Conservation (phyloP, 2,113 vertebrate species). For the Mirounga angustirostris region DNA sequence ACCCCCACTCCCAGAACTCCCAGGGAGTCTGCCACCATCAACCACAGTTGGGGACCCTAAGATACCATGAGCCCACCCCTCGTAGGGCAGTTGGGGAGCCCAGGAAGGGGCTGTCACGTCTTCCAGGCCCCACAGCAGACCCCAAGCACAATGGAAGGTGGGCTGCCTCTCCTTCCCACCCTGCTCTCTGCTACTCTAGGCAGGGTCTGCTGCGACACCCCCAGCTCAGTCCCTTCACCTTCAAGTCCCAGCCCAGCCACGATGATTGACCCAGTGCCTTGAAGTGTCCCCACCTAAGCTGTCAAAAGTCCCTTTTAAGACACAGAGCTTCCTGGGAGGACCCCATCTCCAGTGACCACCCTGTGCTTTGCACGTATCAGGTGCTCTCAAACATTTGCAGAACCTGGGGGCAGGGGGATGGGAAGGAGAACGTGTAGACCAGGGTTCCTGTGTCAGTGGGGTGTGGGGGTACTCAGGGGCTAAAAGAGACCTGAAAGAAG, state of each 20-base stretch:
- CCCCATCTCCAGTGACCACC: neutral
- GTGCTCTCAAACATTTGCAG: neutral
- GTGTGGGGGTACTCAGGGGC: neutral
- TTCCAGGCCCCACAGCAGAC: neutral
- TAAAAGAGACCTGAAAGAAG: neutral
- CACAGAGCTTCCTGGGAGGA: neutral
- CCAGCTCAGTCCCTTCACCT: neutral
- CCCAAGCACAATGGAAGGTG: neutral
- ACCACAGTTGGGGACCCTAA: neutral
- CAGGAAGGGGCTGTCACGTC: neutral
- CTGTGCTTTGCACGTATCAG: neutral
- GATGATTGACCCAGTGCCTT: neutral
- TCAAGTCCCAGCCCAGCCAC: neutral
- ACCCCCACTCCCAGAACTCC: neutral
- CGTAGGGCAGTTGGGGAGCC: neutral
- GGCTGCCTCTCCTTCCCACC: neutral
- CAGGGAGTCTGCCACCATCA: neutral
- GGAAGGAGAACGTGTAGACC: neutral
- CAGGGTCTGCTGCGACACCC: neutral
- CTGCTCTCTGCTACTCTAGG: neutral
- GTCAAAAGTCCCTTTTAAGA: neutral
- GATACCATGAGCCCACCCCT: neutral
- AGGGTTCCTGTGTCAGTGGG: neutral
- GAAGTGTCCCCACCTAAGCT: neutral
- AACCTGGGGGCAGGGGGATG: rapidly evolving